Percentiles rank a stretch among this genome's conserved stretches.
Conservation (phyloP, 2,888 invertebrate species). For the Cosmia pyralina region DNA sequence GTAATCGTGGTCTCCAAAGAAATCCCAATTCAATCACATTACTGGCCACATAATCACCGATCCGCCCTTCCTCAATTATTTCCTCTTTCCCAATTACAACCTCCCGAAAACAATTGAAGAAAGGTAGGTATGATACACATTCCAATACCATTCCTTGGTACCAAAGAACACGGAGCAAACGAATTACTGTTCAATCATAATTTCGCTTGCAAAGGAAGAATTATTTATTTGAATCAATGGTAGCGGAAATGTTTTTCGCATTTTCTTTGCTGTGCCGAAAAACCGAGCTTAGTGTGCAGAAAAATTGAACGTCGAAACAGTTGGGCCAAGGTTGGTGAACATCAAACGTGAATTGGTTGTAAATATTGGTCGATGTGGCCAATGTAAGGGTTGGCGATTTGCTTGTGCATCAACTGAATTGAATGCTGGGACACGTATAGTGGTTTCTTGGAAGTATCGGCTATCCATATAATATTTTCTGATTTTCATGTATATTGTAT, state of each 20-base stretch:
- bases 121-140: constrained; percentile 39
- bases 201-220: constrained; percentile 42
- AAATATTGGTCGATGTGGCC: constrained; percentile 15
- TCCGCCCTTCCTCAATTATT: constrained; percentile 41
- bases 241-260: constrained; percentile 36
- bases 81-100: constrained; percentile 41
- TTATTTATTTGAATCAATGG: constrained; percentile 50
- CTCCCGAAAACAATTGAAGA: constrained; percentile 47
- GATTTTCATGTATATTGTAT: not conserved
- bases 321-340: constrained; percentile 19
- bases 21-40: constrained; percentile 58
- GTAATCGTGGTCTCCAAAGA: constrained; percentile 30
- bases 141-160: constrained; percentile 13
- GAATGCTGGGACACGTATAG: constrained; percentile 42
- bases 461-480: constrained; percentile 7
- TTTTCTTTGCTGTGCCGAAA: constrained; percentile 16
- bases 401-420: constrained; percentile 43
- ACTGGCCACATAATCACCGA: constrained; percentile 35
- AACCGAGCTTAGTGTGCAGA: not conserved
- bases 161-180: constrained; percentile 33
- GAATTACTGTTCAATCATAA: constrained; percentile 57
- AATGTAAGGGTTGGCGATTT: constrained; percentile 27
- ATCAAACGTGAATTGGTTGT: constrained; percentile 10
- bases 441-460: constrained; percentile 4
- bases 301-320: constrained; percentile 15